Base-by-base conservation (phyloP, 2,888 invertebrate genomes). In the Fragum whitleyi region DNA sequence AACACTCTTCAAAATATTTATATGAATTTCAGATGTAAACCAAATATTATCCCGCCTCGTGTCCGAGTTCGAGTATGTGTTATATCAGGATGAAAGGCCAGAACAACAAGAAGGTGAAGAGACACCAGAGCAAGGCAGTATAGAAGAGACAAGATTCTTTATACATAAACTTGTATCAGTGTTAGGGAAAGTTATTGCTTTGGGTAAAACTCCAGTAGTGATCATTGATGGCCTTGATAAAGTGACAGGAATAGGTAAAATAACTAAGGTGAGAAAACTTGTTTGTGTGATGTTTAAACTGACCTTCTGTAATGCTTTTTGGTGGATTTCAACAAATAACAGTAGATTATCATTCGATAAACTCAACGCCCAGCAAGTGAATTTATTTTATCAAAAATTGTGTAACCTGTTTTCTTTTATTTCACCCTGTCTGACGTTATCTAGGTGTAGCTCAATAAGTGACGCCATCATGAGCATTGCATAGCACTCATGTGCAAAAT, bases 221-320 rank as follows among this genome's bases (percentile, higher is more conserved):
- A 77, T 90, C 2, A 71, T 90, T 59, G 90, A 90, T 83, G 90
- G 90, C 0, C 69, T 90, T 51, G 89, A 89, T 51, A 89, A 88
- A 78, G 77, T 90, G 7, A 76, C 78, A 32, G 79, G 67, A 23
- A n/a, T 75, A 14, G 79, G 81, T 29, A 89, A 88, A 77, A 81
- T 85, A 14, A 83, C 80, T 57, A 89, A 89, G 88, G 90, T 90
- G 47, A 47, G 47, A n/a, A 39, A 39, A 39, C 39, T 39, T 39
- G 39, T 39, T 39, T 39, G 6, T 39, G 14, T n/a, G n/a, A n/a
- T n/a, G n/a, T n/a, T n/a, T n/a, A n/a, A n/a, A n/a, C n/a, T n/a
- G 78, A 21, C 42, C 16, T 42, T 42, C 42, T n/a, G n/a, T n/a
- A n/a, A n/a, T n/a, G n/a, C n/a, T n/a, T n/a, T n/a, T n/a, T n/a